Evolutionary conservation across 2,797 vertebrate genomes (phyloP).

Genomic region (Amphiprion clarkii): DNA sequence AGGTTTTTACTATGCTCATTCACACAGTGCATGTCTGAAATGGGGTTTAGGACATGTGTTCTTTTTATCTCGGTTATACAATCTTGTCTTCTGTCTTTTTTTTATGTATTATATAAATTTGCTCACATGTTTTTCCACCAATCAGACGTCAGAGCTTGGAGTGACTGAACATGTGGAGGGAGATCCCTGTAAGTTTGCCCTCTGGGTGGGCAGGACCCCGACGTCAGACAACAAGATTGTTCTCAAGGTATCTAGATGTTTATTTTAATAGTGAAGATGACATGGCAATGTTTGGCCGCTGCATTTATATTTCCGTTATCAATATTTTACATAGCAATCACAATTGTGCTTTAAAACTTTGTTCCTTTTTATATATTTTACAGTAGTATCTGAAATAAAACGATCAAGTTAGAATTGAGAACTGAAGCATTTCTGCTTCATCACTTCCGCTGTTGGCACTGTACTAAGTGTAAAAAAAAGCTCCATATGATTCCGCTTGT

Average conservation of each 20-base stretch:
- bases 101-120: neutral
- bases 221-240: constrained; percentile 99
- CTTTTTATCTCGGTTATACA: no score
- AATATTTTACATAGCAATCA: neutral
- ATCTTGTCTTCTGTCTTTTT: neutral
- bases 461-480: constrained; percentile 7
- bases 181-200: constrained; percentile 97
- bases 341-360: neutral
- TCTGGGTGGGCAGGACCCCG: constrained; percentile 97
- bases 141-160: constrained; percentile 95
- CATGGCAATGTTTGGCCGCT: neutral
- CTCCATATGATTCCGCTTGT: constrained; percentile 17
- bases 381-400: neutral
- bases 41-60: no score
- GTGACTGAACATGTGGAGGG: constrained; percentile 99
- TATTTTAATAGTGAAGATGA: neutral
- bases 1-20: no score
- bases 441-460: neutral
- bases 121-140: constrained; percentile 12
- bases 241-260: constrained; percentile 89
- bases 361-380: neutral
- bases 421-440: neutral
- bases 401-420: neutral
- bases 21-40: no score
- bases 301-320: neutral